Evolutionary conservation across 2,888 invertebrate species (phyloP).

Genomic region (Arctia plantaginis): DNA sequence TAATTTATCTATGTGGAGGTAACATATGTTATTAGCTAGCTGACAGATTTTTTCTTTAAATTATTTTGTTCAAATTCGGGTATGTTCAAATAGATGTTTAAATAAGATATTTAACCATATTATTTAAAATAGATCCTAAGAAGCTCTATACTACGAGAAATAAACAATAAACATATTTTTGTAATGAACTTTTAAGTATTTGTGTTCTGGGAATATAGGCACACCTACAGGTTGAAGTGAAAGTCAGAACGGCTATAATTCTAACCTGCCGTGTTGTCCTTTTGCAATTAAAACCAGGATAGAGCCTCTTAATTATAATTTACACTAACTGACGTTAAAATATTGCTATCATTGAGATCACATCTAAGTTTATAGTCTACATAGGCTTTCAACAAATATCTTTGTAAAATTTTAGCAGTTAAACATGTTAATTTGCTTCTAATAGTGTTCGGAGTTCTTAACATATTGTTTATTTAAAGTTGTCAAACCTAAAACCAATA

Average conservation of each 20-base stretch:
- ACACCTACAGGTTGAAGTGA: neutral
- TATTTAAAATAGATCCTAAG: neutral
- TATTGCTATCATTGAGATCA: neutral
- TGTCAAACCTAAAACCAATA: neutral
- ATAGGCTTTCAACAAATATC: neutral
- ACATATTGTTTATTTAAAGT: neutral
- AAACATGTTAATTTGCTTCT: neutral
- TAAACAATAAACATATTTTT: neutral
- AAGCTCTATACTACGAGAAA: neutral
- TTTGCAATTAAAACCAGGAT: neutral
- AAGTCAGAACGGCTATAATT: neutral
- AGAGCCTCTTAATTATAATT: neutral
- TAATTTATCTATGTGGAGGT: too few relatives aligned
- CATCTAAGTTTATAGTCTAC: neutral
- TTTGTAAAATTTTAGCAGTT: neutral
- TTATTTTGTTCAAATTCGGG: too few relatives aligned
- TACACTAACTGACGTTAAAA: slow-evolving; percentile 3
- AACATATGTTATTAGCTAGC: too few relatives aligned
- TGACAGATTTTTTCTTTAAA: too few relatives aligned
- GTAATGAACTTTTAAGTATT: neutral
- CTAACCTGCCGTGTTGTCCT: neutral
- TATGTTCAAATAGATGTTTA: too few relatives aligned
- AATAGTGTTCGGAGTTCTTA: neutral
- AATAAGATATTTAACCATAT: too few relatives aligned
- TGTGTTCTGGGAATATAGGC: neutral